Conservation (phyloP, 2,797 vertebrate species). For the Scolopax bukidnonensis region DNA sequence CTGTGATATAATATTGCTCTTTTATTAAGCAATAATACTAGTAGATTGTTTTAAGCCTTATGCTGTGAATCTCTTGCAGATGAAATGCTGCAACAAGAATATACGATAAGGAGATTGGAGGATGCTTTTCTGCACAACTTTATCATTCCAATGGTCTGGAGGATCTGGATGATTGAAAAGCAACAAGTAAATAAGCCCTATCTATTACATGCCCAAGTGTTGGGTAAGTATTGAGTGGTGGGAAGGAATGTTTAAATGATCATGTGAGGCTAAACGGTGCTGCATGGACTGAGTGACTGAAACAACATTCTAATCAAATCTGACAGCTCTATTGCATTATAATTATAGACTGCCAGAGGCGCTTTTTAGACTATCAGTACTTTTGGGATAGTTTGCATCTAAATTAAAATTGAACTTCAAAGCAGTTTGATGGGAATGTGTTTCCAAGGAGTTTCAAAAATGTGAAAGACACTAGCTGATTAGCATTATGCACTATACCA, state of each 20-base stretch:
- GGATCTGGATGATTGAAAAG: background rate
- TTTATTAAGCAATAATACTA: background rate
- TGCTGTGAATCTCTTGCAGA: background rate
- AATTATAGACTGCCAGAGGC: conserved; percentile 65
- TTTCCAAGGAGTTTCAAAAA: conserved; percentile 66
- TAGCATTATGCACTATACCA: conserved; percentile 31
- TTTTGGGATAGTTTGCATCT: conserved; percentile 70
- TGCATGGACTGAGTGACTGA: conserved; percentile 1
- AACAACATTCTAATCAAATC: conserved; percentile 42
- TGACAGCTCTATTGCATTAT: conserved; percentile 51
- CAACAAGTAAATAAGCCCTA: background rate
- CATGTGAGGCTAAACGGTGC: background rate
- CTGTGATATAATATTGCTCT: background rate
- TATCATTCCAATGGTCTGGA: background rate
- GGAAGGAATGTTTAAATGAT: background rate
- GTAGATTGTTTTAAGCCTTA: background rate
- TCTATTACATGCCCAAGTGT: background rate
- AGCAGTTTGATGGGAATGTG: conserved; percentile 54
- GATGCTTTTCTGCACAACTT: background rate
- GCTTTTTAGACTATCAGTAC: conserved; percentile 34
- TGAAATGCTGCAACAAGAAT: background rate
- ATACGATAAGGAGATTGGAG: background rate
- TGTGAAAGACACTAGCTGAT: conserved; percentile 62
- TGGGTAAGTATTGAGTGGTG: background rate
- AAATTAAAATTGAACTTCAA: conserved; percentile 79